Evolutionary conservation across 2,888 invertebrate genomes (phyloP), one percentile per base, ranked within the genome.

Genomic region (Archips xylosteana): DNA sequence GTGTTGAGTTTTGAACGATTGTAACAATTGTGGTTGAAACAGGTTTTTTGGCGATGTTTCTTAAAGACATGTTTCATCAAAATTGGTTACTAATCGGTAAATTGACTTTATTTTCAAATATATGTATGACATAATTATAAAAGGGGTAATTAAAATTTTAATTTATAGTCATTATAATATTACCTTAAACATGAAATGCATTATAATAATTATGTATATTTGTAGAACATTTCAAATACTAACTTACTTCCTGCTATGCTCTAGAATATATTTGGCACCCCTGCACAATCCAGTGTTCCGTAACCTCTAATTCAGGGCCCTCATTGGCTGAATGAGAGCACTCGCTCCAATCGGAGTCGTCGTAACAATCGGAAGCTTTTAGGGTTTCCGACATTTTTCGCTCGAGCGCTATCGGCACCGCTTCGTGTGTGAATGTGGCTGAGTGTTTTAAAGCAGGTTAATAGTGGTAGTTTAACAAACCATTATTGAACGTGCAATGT

Each of bases 311-410:
- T 71, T 67, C 57, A 9, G 39, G 82, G 80, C 80, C 83, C 83
- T 86, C 83, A 87, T 85, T 87, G 85, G 82, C 77, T 81, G 82
- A 81, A 83, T 83, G 83, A 81, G 81, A 79, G 81, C 80, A 90
- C 91, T 91, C 87, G 88, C 83, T 82, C 83, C 89, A 89, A 92
- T 92, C 91, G 90, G 80, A 85, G 83, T 83, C 84, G 81, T 83
- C 83, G 80, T 83, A 81, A 84, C 87, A 84, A 89, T 87, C 86
- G 88, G 87, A 85, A 88, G 87, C 88, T 88, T 85, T 86, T 82
- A 84, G 88, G 85, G 87, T 86, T 87, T 85, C 84, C 87, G 79
- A 85, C 84, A 83, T 86, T 87, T 84, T 82, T 78, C 81, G 77
- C 82, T 81, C 71, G 77, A 72, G 78, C 80, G 81, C 81, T 80